Conservation (phyloP, 2,797 vertebrate species). For the Acanthiza pusilla region DNA sequence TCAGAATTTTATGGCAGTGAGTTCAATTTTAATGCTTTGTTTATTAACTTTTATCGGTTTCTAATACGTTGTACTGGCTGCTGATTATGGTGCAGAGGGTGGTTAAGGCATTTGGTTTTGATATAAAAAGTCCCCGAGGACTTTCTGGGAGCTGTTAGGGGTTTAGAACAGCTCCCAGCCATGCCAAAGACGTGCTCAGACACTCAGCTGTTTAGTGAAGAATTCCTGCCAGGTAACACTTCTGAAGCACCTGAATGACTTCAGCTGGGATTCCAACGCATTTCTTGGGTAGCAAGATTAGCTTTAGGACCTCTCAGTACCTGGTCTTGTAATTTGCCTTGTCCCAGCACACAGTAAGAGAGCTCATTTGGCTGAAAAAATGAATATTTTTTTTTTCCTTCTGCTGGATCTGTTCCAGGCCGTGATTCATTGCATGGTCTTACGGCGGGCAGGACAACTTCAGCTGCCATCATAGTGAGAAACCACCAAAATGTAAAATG, state of each 20-base stretch:
- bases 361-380: background rate
- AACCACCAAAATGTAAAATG: conserved; percentile 25
- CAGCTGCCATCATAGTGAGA: conserved; percentile 28
- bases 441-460: background rate
- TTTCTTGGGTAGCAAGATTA: background rate
- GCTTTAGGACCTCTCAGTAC: background rate
- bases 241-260: background rate
- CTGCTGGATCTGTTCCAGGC: background rate
- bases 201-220: background rate
- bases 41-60: conserved; percentile 3
- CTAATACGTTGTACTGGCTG: background rate
- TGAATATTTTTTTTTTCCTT: background rate
- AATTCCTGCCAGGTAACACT: background rate
- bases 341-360: background rate
- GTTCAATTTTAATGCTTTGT: background rate
- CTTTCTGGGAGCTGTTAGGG: background rate
- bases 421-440: conserved; percentile 1
- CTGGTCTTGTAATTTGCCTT: background rate
- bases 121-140: background rate
- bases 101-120: conserved; percentile 12
- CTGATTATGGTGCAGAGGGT: background rate
- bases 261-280: background rate
- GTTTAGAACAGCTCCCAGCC: background rate
- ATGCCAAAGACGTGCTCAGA: background rate
- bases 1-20: background rate